phyloP scores from a whole-genome alignment of 2,113 vertebrate species.

The Aptenodytes patagonicus region DNA sequence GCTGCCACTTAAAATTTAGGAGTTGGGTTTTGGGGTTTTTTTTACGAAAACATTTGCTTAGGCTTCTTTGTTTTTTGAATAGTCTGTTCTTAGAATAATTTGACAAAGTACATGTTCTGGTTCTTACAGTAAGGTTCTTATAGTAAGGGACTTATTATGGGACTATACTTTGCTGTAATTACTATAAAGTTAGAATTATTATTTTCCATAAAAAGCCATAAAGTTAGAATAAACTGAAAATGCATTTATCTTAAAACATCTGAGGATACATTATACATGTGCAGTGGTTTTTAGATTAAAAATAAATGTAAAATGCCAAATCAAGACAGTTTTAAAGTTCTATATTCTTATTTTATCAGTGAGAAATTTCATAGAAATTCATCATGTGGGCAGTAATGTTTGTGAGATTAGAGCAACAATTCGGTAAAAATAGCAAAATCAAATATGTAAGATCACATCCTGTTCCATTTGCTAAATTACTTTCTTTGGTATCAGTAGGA shows the following conservation, averaged over 20 bases:
- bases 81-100: background rate
- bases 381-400: background rate
- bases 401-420: background rate
- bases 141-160: background rate
- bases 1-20: accelerated
- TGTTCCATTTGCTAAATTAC: background rate
- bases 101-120: background rate
- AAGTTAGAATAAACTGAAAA: background rate
- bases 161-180: background rate
- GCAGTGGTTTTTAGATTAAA: background rate
- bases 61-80: background rate
- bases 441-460: background rate
- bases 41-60: background rate
- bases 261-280: no score
- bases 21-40: background rate
- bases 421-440: background rate
- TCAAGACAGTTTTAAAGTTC: background rate
- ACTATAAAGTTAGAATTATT: background rate
- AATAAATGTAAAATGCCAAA: background rate
- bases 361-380: background rate
- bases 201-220: background rate
- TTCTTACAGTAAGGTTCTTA: background rate
- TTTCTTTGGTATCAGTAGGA: background rate
- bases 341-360: background rate
- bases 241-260: background rate